These are phyloP conservation scores for Hippoglossus hippoglossus DNA, from an alignment of 2,797 vertebrate genomes.

Conservation along the genomic window DNA sequence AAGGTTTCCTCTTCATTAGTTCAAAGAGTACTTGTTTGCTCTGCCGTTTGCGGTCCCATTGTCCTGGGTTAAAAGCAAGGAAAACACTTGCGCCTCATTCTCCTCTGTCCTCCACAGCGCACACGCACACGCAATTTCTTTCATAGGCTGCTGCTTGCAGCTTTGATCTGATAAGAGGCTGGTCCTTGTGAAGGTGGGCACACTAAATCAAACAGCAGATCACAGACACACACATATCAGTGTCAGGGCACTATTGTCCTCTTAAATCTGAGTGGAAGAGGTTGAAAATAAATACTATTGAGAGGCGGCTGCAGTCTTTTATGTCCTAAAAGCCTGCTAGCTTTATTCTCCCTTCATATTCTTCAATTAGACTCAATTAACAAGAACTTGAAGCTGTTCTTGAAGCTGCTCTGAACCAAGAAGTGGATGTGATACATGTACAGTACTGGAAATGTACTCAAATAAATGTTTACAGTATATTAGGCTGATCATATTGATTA, in stretches of 20 bases:
- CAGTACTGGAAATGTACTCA: constrained; percentile 24
- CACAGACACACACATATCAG: constrained; percentile 69
- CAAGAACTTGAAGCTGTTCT: constrained; percentile 60
- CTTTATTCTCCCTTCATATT: constrained; percentile 72
- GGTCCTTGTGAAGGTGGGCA: constrained; percentile 76
- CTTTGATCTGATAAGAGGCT: constrained; percentile 93
- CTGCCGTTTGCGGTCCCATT: constrained; percentile 67
- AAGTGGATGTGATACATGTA: constrained; percentile 6
- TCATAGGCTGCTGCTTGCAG: constrained; percentile 68
- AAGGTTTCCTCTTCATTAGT: constrained; percentile 77
- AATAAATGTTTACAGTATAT: constrained; percentile 17
- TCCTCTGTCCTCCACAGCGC: constrained; percentile 63
- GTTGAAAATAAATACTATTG: constrained; percentile 78
- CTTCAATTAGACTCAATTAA: constrained; percentile 80
- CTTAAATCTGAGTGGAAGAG: constrained; percentile 78
- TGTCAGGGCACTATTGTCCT: constrained; percentile 72
- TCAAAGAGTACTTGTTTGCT: constrained; percentile 70
- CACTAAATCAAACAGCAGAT: constrained; percentile 78
- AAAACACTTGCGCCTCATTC: constrained; percentile 73
- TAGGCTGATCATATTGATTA: constrained; percentile 13
- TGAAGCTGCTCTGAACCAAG: constrained; percentile 55
- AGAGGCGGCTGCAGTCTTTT: constrained; percentile 74
- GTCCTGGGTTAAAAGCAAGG: constrained; percentile 79
- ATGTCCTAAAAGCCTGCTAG: constrained; percentile 76
- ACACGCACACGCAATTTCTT: constrained; percentile 47